These are phyloP conservation scores for Camelus dromedarius DNA, from an alignment of 2,113 vertebrate genomes.

Conservation along the genomic window DNA sequence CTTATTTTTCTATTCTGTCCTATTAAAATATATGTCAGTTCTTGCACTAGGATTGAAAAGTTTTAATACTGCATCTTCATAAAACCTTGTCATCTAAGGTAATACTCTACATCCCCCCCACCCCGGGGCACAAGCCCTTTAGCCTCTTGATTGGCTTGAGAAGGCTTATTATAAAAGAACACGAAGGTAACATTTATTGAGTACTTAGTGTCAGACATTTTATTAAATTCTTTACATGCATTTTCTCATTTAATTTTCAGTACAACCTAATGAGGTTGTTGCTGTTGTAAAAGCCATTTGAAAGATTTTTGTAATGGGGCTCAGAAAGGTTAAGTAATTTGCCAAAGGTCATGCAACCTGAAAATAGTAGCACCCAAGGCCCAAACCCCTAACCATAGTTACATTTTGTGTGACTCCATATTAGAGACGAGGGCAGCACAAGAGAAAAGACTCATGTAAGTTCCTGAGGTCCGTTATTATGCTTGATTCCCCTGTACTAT, in stretches of 20 bases:
- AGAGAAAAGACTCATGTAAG: neutral
- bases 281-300: neutral
- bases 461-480: neutral
- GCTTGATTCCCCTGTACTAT: neutral
- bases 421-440: neutral
- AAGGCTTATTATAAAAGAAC: conserved; percentile 33
- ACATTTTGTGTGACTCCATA: neutral
- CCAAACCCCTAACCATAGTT: neutral
- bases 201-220: conserved; percentile 13
- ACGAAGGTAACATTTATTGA: conserved; percentile 43
- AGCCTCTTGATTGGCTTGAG: neutral
- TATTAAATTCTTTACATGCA: conserved; percentile 1
- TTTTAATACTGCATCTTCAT: neutral
- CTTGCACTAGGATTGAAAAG: neutral
- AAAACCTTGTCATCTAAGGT: neutral
- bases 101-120: neutral
- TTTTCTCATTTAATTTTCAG: conserved; percentile 58
- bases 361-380: neutral
- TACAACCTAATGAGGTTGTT: neutral
- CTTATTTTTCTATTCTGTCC: conserved; percentile 10
- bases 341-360: neutral
- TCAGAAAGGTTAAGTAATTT: conserved; percentile 47
- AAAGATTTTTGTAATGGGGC: neutral
- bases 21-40: neutral
- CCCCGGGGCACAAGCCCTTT: neutral